Conservation (phyloP, 1,140 invertebrate species). For the Bicyclus anynana region DNA sequence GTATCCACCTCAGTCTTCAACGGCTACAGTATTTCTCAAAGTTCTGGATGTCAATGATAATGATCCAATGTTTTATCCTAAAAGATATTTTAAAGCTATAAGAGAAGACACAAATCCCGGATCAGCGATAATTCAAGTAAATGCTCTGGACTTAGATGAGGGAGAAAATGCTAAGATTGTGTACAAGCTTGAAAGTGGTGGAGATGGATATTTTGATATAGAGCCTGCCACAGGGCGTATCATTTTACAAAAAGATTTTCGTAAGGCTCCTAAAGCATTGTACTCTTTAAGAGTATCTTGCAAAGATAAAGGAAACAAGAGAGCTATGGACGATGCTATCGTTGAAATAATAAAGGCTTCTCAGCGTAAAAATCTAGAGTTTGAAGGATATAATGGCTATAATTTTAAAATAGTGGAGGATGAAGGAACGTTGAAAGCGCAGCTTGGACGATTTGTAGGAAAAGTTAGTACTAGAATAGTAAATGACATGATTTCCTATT, state of each 20-base stretch:
- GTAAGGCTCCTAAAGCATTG: constrained; percentile 80
- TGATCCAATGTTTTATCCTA: constrained; percentile 91
- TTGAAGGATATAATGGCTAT: constrained; percentile 85
- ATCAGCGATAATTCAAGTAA: constrained; percentile 83
- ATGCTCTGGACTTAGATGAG: constrained; percentile 88
- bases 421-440: constrained; percentile 79
- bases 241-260: constrained; percentile 81
- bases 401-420: constrained; percentile 90
- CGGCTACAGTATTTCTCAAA: constrained; percentile 88
- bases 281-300: constrained; percentile 87
- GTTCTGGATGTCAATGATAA: constrained; percentile 96
- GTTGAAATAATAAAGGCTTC: constrained; percentile 88
- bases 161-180: constrained; percentile 89
- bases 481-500: constrained; percentile 81
- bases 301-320: constrained; percentile 86
- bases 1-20: constrained; percentile 89
- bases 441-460: constrained; percentile 84
- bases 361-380: constrained; percentile 83
- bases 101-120: constrained; percentile 82
- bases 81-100: constrained; percentile 86
- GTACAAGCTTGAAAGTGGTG: constrained; percentile 87
- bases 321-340: constrained; percentile 84
- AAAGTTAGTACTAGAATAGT: constrained; percentile 81
- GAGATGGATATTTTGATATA: constrained; percentile 86
- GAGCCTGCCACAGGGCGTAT: constrained; percentile 87